A percentile compares a stretch with the other conserved stretches of the same genome.
These are phyloP conservation scores for Rhinoraja longicauda DNA, from an alignment of 2,797 vertebrate species.

Conservation along the genomic window DNA sequence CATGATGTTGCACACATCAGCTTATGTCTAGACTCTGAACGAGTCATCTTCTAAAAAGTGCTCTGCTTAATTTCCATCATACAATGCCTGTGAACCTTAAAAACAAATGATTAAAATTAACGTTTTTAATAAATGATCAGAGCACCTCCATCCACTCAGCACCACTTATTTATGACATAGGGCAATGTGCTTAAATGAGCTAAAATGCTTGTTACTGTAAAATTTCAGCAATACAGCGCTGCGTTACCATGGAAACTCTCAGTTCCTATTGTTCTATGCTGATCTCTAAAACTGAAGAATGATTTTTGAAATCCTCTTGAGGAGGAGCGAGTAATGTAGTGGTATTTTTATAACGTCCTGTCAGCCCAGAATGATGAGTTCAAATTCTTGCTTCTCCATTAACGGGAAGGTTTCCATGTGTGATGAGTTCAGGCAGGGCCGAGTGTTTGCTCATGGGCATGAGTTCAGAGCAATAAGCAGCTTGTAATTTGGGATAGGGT, in stretches of 20 bases:
- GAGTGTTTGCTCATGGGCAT: background rate
- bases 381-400: background rate
- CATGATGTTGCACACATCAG: background rate
- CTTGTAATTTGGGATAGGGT: constrained; percentile 11
- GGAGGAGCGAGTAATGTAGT: background rate
- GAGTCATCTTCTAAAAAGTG: background rate
- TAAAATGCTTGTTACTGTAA: background rate
- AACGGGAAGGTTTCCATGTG: background rate
- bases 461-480: background rate
- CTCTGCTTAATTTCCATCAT: constrained; percentile 10
- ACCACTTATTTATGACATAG: background rate
- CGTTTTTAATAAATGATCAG: background rate
- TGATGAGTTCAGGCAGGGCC: background rate
- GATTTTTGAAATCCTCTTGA: constrained; percentile 28
- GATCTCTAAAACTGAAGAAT: constrained; percentile 19
- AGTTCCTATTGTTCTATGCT: background rate
- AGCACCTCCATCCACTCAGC: no score
- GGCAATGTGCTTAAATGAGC: background rate
- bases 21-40: background rate
- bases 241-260: constrained; percentile 24
- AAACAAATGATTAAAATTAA: constrained; percentile 14
- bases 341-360: background rate
- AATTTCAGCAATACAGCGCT: background rate
- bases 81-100: constrained; percentile 5
- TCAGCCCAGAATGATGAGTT: constrained; percentile 23